Conservation (phyloP, 1,140 invertebrate genomes). For the Meloidogyne floridensis region DNA sequence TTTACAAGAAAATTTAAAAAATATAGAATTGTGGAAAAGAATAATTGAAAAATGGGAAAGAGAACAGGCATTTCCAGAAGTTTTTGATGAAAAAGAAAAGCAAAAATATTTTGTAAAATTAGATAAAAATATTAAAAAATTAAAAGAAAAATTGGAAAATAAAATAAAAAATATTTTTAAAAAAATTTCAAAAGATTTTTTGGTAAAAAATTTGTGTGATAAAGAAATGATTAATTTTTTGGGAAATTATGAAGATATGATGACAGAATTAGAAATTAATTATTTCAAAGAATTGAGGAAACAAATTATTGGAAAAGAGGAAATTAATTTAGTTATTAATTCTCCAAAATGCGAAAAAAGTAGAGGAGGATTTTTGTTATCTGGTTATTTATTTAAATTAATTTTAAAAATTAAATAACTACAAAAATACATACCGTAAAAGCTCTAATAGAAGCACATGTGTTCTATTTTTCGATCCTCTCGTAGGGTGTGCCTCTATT, state of each 20-base stretch:
- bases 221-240: slow-evolving; percentile 10
- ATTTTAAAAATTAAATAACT: no score
- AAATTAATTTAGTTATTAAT: neutral
- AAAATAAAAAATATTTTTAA: neutral
- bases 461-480: no score
- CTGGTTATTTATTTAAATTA: no score
- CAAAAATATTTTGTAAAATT: neutral
- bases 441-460: no score
- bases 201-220: neutral
- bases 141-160: neutral
- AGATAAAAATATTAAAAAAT: neutral
- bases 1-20: neutral
- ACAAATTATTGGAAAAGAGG: neutral
- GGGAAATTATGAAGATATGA: neutral
- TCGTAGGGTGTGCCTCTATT: no score
- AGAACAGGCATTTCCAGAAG: neutral
- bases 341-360: no score
- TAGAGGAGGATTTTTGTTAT: no score
- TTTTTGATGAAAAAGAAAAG: neutral
- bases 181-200: neutral
- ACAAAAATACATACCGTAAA: no score
- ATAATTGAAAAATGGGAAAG: neutral
- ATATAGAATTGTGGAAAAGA: neutral
- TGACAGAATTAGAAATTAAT: neutral
- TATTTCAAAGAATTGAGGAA: neutral